Conservation (phyloP, 2,888 invertebrate species). For the Noctuana brunneofusca region DNA sequence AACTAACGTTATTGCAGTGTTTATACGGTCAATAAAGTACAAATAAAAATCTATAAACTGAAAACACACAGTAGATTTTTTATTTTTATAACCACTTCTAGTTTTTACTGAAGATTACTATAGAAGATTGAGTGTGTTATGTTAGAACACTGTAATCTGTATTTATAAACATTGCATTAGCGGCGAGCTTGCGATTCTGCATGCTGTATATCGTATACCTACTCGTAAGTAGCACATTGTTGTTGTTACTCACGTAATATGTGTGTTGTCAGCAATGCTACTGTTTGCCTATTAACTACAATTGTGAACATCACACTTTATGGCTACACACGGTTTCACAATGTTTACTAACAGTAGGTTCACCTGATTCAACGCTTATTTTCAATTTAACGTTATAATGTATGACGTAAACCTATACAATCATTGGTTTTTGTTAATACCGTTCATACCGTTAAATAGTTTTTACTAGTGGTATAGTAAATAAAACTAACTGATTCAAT, state of each 20-base stretch:
- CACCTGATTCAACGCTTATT: slow-evolving; percentile 17
- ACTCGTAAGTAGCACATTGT: slow-evolving; percentile 34
- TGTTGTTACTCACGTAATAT: slow-evolving; percentile 37
- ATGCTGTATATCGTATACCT: slow-evolving; percentile 24
- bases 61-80: slow-evolving; percentile 16
- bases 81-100: slow-evolving; percentile 25
- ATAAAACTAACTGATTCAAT: too few species aligned
- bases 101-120: slow-evolving; percentile 19
- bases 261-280: slow-evolving; percentile 31
- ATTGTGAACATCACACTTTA: slow-evolving; percentile 33
- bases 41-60: slow-evolving; percentile 5
- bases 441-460: too few species aligned
- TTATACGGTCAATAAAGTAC: slow-evolving; percentile 8
- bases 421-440: not conserved
- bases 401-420: slow-evolving; percentile 4
- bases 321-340: slow-evolving; percentile 27
- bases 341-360: slow-evolving; percentile 13
- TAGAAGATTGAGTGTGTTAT: slow-evolving; percentile 13
- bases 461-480: too few species aligned
- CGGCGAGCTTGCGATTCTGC: slow-evolving; percentile 42
- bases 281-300: slow-evolving; percentile 33
- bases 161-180: slow-evolving; percentile 38
- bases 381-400: not conserved
- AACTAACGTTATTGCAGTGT: not conserved
- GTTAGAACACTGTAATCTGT: slow-evolving; percentile 28